Evolutionary conservation across 2,113 vertebrate species (phyloP).

Genomic region (Petrocephalus microphthalmus): DNA sequence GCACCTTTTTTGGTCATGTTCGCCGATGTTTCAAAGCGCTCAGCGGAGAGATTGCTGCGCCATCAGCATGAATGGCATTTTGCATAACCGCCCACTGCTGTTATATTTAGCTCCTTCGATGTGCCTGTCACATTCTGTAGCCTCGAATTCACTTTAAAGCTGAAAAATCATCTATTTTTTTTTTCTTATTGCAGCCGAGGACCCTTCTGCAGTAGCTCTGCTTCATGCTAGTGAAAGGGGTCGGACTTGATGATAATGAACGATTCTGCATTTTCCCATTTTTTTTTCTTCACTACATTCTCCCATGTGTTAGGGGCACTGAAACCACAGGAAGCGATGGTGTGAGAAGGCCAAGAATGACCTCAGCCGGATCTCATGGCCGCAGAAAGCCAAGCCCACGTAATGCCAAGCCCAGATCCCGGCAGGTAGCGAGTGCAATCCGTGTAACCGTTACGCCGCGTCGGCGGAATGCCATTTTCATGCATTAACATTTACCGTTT

Average conservation of each 20-base stretch:
- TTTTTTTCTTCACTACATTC: not conserved
- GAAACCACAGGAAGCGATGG: not conserved
- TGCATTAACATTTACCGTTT: conserved; percentile 14
- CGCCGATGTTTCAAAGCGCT: conserved; percentile 13
- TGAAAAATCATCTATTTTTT: not conserved
- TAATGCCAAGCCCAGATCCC: not conserved
- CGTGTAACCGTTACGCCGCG: not conserved
- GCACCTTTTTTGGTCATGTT: not conserved
- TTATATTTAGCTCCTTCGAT: conserved; percentile 27
- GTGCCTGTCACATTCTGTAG: conserved; percentile 9
- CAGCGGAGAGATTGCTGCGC: not conserved
- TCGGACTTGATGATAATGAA: not conserved
- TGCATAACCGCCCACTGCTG: conserved; percentile 28
- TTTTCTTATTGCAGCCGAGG: not conserved
- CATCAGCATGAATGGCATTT: conserved; percentile 10
- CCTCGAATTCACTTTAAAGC: conserved; percentile 14
- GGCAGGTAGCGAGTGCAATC: not conserved
- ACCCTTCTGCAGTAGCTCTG: not conserved
- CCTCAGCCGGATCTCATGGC: not conserved
- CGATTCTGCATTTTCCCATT: not conserved
- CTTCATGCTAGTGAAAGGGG: not conserved
- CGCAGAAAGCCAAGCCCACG: not conserved
- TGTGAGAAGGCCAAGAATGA: not conserved
- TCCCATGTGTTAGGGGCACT: not conserved
- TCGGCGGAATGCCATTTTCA: conserved; percentile 1